Evolutionary conservation across 2,113 vertebrate species (phyloP).

Genomic region (Oreamnos americanus): DNA sequence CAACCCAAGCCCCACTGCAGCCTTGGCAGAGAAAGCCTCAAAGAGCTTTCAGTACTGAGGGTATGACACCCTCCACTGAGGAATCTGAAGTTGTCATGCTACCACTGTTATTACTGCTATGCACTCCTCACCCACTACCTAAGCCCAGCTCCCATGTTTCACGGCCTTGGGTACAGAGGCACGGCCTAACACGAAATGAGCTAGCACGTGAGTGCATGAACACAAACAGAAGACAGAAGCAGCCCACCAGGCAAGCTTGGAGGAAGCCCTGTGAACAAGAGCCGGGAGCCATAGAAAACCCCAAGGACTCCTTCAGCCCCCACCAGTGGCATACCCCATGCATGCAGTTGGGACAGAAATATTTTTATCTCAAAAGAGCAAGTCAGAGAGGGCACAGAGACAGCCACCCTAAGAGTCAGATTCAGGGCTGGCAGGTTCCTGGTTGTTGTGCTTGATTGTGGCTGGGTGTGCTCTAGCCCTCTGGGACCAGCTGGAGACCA

Average conservation of each 20-base stretch:
- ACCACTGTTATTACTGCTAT: too few relatives aligned
- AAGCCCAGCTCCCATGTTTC: not conserved
- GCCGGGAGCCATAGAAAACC: not conserved
- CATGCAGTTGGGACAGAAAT: not conserved
- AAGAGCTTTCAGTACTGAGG: not conserved
- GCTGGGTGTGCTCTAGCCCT: not conserved
- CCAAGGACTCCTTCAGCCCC: not conserved
- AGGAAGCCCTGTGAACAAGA: not conserved
- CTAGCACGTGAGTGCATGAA: not conserved
- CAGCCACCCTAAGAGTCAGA: not conserved
- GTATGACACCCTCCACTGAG: not conserved
- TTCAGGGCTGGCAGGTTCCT: not conserved
- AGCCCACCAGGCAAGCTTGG: not conserved
- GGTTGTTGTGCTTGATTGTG: not conserved
- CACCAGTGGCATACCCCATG: rapidly evolving
- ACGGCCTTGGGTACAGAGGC: slow-evolving; percentile 13
- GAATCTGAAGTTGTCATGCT: not conserved
- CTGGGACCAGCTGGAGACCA: not conserved
- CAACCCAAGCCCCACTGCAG: rapidly evolving
- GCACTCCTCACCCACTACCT: not conserved
- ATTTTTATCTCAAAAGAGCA: not conserved
- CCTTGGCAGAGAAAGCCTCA: not conserved
- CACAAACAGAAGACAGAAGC: not conserved
- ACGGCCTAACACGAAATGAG: not conserved
- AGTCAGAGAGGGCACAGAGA: not conserved